These are phyloP conservation scores for Erethizon dorsatum DNA, from an alignment of 2,797 vertebrate genomes.

Conservation along the genomic window DNA sequence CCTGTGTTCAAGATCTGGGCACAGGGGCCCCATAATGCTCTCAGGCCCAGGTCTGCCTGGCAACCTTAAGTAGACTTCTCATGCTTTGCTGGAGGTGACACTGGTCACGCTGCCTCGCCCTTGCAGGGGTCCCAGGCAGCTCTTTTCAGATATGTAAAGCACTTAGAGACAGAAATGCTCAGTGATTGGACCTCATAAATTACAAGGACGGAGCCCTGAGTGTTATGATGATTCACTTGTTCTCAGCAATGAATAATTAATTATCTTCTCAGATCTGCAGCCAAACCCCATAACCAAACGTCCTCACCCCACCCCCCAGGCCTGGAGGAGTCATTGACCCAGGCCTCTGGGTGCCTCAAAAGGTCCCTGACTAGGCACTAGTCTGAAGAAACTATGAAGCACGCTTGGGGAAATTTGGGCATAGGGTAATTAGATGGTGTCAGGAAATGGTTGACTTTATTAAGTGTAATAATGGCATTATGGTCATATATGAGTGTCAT, in stretches of 20 bases:
- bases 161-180: conserved; percentile 53
- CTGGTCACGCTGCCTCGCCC: not conserved
- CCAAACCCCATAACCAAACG: conserved; percentile 22
- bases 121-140: not conserved
- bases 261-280: conserved; percentile 55
- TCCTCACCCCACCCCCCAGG: not conserved
- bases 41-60: not conserved
- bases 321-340: not conserved
- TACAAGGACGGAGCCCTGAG: conserved; percentile 7
- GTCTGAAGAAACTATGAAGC: not conserved
- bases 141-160: conserved; percentile 57
- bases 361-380: not conserved
- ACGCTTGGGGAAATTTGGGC: not conserved
- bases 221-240: conserved; percentile 20
- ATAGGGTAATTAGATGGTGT: not conserved
- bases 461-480: not conserved
- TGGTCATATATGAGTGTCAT: not conserved
- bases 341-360: not conserved
- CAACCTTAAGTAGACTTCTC: conserved; percentile 27
- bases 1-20: not conserved
- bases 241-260: conserved; percentile 69
- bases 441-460: not conserved
- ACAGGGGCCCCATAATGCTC: not conserved
- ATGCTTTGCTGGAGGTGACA: not conserved
- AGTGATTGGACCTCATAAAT: conserved; percentile 53